Evolutionary conservation across 23 tunicate species (phyloP).

Genomic region (Trididemnum miniatum): DNA sequence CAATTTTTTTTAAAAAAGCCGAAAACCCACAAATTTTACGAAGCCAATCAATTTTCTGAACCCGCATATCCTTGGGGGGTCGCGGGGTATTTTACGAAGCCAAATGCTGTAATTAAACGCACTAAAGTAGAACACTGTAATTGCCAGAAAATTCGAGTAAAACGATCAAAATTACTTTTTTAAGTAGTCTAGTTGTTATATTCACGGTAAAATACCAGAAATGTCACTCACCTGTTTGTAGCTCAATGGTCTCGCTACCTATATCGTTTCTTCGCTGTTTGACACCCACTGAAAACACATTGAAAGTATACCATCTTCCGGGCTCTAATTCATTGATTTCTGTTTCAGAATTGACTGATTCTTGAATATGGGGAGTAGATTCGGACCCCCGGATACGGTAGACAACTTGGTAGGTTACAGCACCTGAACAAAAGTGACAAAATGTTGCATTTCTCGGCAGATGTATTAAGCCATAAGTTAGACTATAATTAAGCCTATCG

Average conservation of each 20-base stretch:
- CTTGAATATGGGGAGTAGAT: not conserved
- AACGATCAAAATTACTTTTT: not conserved
- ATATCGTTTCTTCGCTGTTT: slow-evolving; percentile 42
- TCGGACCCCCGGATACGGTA: slow-evolving; percentile 9
- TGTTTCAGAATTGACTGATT: not conserved
- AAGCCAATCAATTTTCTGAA: no score
- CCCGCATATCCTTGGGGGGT: no score
- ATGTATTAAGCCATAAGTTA: no score
- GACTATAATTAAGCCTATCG: no score
- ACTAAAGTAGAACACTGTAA: not conserved
- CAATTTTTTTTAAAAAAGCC: no score
- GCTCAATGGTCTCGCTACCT: slow-evolving; percentile 43
- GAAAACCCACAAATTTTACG: no score
- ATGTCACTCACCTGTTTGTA: slow-evolving; percentile 46
- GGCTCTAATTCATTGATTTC: slow-evolving; percentile 31
- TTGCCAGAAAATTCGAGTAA: not conserved
- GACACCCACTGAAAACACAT: slow-evolving; percentile 56
- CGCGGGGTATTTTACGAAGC: no score
- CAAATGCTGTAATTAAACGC: no score
- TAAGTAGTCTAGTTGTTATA: no score
- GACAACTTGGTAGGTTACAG: not conserved
- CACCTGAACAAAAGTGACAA: no score
- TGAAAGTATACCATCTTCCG: slow-evolving; percentile 73
- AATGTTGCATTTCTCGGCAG: no score
- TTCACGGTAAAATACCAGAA: not conserved